Evolutionary conservation across 2,113 vertebrate genomes (phyloP).

Genomic region (Paradisaea rubra): DNA sequence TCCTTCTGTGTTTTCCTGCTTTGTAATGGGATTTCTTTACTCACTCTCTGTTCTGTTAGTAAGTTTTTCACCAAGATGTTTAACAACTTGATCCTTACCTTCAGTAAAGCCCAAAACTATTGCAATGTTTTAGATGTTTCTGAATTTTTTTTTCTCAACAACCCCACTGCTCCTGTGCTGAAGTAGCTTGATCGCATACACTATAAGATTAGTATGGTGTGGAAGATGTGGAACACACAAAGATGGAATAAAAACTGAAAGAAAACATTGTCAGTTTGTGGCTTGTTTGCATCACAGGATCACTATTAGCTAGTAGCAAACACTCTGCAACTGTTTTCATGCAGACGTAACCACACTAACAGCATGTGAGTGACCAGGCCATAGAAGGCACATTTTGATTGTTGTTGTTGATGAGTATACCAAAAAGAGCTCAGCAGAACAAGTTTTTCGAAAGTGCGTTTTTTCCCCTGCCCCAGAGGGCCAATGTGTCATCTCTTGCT

Average conservation of each 20-base stretch:
- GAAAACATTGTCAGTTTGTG: accelerated
- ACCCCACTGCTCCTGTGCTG: not conserved
- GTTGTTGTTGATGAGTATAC: not conserved
- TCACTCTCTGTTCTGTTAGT: not conserved
- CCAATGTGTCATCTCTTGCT: accelerated
- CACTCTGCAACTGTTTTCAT: not conserved
- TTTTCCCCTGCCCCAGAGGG: not conserved
- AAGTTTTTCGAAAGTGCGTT: not conserved
- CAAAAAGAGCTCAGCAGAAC: not conserved
- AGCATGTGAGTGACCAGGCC: too few species aligned
- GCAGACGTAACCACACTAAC: not conserved
- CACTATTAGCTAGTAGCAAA: not conserved
- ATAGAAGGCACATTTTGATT: not conserved
- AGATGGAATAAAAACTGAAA: not conserved
- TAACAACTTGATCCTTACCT: not conserved
- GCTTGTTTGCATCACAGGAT: not conserved
- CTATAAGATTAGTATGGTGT: not conserved
- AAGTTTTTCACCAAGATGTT: not conserved
- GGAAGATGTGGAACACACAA: not conserved
- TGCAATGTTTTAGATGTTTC: not conserved
- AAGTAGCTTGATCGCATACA: not conserved
- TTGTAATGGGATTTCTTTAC: not conserved
- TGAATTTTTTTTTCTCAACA: not conserved
- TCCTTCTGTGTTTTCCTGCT: not conserved
- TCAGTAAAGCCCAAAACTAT: not conserved